Conservation (phyloP, 2,113 vertebrate species). For the Gorilla gorilla region DNA sequence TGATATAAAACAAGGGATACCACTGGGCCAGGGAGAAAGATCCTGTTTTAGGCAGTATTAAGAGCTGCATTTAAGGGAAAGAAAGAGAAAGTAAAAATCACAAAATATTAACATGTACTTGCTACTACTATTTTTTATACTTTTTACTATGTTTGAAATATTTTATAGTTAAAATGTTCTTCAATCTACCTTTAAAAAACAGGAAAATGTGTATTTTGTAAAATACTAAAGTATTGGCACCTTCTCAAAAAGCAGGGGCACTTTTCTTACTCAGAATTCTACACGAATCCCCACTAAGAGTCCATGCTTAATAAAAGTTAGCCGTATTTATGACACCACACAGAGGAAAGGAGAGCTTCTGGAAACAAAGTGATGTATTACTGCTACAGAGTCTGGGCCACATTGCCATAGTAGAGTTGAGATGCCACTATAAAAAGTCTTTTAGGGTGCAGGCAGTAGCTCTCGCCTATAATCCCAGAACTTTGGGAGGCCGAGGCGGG, state of each 20-base stretch:
- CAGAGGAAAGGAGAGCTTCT: background rate
- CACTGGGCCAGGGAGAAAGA: background rate
- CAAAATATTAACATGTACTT: background rate
- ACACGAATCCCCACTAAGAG: background rate
- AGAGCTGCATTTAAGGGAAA: background rate
- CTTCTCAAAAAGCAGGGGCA: background rate
- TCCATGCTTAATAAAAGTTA: background rate
- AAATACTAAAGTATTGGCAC: background rate
- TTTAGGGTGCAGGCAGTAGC: background rate
- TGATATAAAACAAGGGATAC: background rate
- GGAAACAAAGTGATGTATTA: background rate
- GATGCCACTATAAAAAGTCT: rapidly evolving
- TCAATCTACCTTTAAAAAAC: background rate
- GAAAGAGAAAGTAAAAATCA: background rate
- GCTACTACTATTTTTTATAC: background rate
- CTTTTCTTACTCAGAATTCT: background rate
- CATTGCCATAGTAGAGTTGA: rapidly evolving
- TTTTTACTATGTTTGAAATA: background rate
- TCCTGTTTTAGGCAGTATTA: background rate
- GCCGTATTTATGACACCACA: rapidly evolving
- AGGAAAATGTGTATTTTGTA: background rate
- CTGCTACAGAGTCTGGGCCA: background rate
- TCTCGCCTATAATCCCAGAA: too few relatives aligned
- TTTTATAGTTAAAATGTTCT: background rate
- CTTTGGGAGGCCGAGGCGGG: too few relatives aligned